phyloP scores from a whole-genome alignment of 2,113 vertebrate species.

The Calyptommatus sinebrachiatus region DNA sequence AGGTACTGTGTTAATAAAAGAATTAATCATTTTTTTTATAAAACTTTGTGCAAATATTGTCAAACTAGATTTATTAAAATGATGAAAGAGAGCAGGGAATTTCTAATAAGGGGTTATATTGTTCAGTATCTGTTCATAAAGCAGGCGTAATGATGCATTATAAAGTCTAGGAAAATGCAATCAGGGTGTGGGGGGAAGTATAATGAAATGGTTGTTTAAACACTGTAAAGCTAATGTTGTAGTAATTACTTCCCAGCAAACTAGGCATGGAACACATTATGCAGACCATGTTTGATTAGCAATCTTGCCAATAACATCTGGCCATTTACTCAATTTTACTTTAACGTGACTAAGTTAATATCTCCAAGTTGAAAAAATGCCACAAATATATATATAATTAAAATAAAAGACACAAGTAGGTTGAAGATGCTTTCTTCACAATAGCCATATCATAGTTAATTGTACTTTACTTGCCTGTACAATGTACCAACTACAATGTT shows the following conservation, averaged over 20 bases:
- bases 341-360: conserved; percentile 42
- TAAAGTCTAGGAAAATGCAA: conserved; percentile 75
- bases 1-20: conserved; percentile 49
- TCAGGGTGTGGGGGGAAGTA: conserved; percentile 71
- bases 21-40: conserved; percentile 52
- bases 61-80: conserved; percentile 74
- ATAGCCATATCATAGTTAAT: neutral
- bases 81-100: conserved; percentile 62
- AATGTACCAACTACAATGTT: neutral
- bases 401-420: conserved; percentile 2
- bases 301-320: conserved; percentile 65
- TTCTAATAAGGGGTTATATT: conserved; percentile 66
- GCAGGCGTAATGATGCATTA: conserved; percentile 79
- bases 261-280: conserved; percentile 60
- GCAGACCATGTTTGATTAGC: conserved; percentile 70
- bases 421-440: neutral
- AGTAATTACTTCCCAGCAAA: conserved; percentile 75
- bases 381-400: conserved; percentile 35
- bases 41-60: conserved; percentile 63
- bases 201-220: conserved; percentile 82
- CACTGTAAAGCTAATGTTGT: conserved; percentile 73
- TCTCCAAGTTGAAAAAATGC: conserved; percentile 54
- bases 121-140: conserved; percentile 71
- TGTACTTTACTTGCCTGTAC: neutral
- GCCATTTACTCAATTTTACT: conserved; percentile 57